phyloP scores from a whole-genome alignment of 2,888 invertebrate species.

The Oithona nana region DNA sequence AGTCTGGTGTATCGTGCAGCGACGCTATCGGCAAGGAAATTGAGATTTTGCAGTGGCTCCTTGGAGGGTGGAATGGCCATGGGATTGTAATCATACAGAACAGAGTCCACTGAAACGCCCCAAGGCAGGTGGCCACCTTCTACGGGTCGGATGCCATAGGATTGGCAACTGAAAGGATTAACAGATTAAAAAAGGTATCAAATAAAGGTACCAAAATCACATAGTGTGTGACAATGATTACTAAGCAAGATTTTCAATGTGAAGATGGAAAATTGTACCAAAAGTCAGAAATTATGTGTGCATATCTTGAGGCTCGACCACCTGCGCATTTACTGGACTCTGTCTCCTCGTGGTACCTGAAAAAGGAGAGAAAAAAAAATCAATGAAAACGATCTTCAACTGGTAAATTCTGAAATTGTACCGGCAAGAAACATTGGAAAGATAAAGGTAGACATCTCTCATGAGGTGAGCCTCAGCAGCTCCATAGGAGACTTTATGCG shows the following conservation, averaged over 20 bases:
- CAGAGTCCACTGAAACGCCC: neutral
- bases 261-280: too few relatives aligned
- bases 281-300: neutral
- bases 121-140: neutral
- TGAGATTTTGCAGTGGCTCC: too few relatives aligned
- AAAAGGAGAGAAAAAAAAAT: neutral
- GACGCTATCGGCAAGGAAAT: too few relatives aligned
- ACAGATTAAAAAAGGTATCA: too few relatives aligned
- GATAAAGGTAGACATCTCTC: neutral
- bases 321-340: neutral
- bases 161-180: too few relatives aligned
- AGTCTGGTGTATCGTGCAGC: neutral
- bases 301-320: neutral
- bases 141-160: neutral
- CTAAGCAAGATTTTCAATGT: too few relatives aligned
- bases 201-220: too few relatives aligned
- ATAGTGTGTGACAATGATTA: too few relatives aligned
- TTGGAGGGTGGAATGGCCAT: too few relatives aligned
- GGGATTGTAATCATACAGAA: neutral
- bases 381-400: neutral
- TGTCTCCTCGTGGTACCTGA: neutral
- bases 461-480: neutral
- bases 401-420: too few relatives aligned
- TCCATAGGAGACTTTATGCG: neutral
- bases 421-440: neutral